These are phyloP conservation scores for Cyanocitta stelleri DNA, from an alignment of 2,113 vertebrate species.

Conservation along the genomic window DNA sequence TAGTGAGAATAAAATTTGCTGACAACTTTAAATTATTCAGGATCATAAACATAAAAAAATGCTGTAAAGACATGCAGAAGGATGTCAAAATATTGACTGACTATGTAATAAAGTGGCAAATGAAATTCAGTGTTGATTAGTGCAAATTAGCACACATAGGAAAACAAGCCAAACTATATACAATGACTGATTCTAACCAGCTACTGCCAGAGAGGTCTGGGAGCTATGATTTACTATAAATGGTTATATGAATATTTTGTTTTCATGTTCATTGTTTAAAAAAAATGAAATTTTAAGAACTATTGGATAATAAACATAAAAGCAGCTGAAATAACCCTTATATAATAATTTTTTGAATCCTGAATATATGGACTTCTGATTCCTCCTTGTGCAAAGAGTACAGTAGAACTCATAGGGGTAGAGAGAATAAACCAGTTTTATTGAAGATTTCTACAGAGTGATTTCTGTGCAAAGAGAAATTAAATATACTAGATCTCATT, in stretches of 20 bases:
- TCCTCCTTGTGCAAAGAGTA: not conserved
- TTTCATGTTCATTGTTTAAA: not conserved
- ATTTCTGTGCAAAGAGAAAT: not conserved
- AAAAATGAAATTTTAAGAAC: not conserved
- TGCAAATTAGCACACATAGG: not conserved
- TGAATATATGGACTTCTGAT: not conserved
- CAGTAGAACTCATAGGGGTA: not conserved
- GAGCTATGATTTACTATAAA: not conserved
- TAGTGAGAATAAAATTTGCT: not conserved
- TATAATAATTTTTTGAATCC: not conserved
- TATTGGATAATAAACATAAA: not conserved
- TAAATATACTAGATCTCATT: not conserved
- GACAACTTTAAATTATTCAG: not conserved
- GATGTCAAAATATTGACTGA: slow-evolving; percentile 8
- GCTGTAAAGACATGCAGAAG: not conserved
- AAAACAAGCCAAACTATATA: not conserved
- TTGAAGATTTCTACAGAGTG: not conserved
- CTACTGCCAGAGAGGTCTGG: not conserved
- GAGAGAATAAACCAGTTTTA: not conserved
- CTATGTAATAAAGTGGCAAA: not conserved
- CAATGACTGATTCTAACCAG: not conserved
- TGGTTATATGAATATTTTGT: not conserved
- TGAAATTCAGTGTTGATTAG: not conserved
- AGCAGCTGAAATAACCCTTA: not conserved
- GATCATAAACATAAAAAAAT: not conserved